These are phyloP conservation scores for Metacarcinus magister DNA, from an alignment of 2,888 invertebrate species.

Conservation along the genomic window DNA sequence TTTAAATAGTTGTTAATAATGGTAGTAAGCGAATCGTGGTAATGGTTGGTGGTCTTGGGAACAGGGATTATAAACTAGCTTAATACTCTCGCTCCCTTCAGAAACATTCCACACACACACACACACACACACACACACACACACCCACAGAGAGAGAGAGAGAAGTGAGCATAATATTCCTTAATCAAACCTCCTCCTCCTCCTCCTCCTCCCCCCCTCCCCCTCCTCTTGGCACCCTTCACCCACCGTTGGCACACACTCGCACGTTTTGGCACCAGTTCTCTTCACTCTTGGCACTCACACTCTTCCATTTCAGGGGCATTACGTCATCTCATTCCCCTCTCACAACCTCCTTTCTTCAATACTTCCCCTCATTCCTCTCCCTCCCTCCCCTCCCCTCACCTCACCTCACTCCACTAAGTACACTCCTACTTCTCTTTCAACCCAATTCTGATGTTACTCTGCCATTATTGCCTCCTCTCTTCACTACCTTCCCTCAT, in stretches of 20 bases:
- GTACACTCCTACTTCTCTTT: neutral
- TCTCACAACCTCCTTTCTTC: neutral
- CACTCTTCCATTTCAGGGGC: neutral
- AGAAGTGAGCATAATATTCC: neutral
- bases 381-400: neutral
- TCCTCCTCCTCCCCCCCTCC: neutral
- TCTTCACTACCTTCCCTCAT: neutral
- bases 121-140: neutral
- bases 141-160: neutral
- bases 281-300: neutral
- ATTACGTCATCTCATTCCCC: slow-evolving; percentile 7
- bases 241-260: slow-evolving; percentile 36
- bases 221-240: slow-evolving; percentile 6
- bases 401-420: neutral
- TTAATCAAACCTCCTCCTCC: slow-evolving; percentile 1
- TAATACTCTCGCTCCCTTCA: neutral
- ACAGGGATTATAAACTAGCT: slow-evolving; percentile 7
- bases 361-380: neutral
- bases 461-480: neutral
- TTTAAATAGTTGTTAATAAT: slow-evolving; percentile 41
- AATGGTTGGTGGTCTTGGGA: slow-evolving; percentile 3
- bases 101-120: neutral
- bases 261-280: neutral
- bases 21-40: neutral
- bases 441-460: neutral